Evolutionary conservation across 2,888 invertebrate genomes (phyloP).

Genomic region (Biston stratarius): DNA sequence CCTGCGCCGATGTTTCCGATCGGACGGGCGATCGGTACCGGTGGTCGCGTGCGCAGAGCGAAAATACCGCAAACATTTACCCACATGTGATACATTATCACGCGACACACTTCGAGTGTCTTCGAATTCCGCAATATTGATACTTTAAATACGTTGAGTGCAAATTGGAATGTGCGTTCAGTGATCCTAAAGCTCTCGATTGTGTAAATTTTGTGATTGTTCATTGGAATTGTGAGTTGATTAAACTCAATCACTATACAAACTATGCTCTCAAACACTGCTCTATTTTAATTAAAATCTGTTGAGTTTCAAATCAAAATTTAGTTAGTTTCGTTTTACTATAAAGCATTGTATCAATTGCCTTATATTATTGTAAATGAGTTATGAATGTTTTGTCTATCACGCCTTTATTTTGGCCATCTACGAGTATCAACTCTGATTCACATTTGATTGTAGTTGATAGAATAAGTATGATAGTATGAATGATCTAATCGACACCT

Average conservation of each 20-base stretch:
- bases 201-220: conserved; percentile 56
- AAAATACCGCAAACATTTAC: conserved; percentile 57
- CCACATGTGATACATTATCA: conserved; percentile 26
- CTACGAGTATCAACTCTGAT: conserved; percentile 42
- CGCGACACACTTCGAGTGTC: conserved; percentile 11
- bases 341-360: background rate
- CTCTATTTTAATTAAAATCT: conserved; percentile 58
- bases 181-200: conserved; percentile 21
- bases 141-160: conserved; percentile 7
- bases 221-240: conserved; percentile 51
- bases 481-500: conserved; percentile 76
- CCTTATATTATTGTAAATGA: background rate
- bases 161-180: conserved; percentile 18
- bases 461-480: conserved; percentile 42
- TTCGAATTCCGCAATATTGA: conserved; percentile 26
- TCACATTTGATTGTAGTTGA: conserved; percentile 47
- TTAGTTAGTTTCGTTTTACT: background rate
- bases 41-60: conserved; percentile 59
- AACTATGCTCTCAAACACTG: conserved; percentile 48
- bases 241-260: conserved; percentile 52
- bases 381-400: background rate
- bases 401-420: conserved; percentile 6
- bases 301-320: conserved; percentile 45
- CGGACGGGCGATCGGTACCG: conserved; percentile 69
- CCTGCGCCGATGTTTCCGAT: conserved; percentile 72